A percentile compares a stretch with the other conserved stretches of the same genome.
These are phyloP conservation scores for Lytechinus pictus DNA, from an alignment of 35 echinoderm and acorn worm genomes.

Conservation along the genomic window DNA sequence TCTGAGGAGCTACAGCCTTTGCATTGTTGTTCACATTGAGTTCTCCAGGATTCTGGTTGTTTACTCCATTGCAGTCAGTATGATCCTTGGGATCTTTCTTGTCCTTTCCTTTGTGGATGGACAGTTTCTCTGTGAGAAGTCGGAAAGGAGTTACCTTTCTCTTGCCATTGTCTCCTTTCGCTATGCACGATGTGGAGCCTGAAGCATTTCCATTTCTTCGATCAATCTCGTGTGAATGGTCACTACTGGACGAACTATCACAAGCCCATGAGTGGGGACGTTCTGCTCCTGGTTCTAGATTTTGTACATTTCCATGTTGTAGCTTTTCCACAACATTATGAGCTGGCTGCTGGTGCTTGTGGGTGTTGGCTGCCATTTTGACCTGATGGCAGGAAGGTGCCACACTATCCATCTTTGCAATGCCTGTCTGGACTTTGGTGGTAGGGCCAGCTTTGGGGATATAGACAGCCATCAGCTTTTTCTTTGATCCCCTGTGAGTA, in stretches of 20 bases:
- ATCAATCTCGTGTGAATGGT: slow-evolving; percentile 57
- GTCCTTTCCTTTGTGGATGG: slow-evolving; percentile 50
- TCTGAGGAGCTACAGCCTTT: not conserved
- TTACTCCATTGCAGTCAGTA: not conserved
- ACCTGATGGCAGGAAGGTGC: slow-evolving; percentile 79
- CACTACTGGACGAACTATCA: slow-evolving; percentile 52
- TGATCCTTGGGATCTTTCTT: slow-evolving; percentile 40
- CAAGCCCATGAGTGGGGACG: slow-evolving; percentile 49
- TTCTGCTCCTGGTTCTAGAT: slow-evolving; percentile 10
- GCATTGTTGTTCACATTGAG: slow-evolving; percentile 56
- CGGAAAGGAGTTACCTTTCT: slow-evolving; percentile 61
- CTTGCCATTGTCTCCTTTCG: slow-evolving; percentile 54
- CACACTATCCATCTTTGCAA: slow-evolving; percentile 87
- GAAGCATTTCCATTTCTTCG: not conserved
- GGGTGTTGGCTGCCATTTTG: slow-evolving; percentile 65
- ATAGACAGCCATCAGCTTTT: slow-evolving; percentile 94
- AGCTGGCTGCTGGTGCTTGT: slow-evolving; percentile 45
- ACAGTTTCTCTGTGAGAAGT: slow-evolving; percentile 55
- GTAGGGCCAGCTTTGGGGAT: slow-evolving; percentile 87
- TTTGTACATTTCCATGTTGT: slow-evolving; percentile 19
- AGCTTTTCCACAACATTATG: slow-evolving; percentile 43
- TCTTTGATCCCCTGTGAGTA: slow-evolving; percentile 76
- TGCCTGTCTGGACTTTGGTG: slow-evolving; percentile 90
- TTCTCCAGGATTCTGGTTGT: not conserved
- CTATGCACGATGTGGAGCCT: slow-evolving; percentile 9